These are phyloP conservation scores for Hirtodrosophila cameraria DNA, from an alignment of 2,888 invertebrate genomes.

Conservation along the genomic window DNA sequence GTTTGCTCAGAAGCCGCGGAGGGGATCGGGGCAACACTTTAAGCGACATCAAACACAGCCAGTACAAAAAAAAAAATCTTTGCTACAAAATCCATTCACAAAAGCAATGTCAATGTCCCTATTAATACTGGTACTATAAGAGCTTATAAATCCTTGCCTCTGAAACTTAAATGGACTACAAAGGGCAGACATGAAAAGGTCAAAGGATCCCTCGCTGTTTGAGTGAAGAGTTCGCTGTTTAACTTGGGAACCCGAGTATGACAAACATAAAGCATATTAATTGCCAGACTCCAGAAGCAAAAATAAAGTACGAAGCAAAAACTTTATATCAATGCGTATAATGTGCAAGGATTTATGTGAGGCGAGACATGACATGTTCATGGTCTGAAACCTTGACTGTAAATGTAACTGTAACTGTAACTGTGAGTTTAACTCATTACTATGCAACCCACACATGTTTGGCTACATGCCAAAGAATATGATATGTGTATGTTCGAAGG, in stretches of 20 bases:
- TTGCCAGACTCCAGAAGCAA: slow-evolving; percentile 52
- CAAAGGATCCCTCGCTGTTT: slow-evolving; percentile 29
- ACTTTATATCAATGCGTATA: slow-evolving; percentile 49
- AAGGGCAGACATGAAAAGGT: slow-evolving; percentile 39
- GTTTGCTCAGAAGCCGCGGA: slow-evolving; percentile 27
- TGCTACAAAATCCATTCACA: slow-evolving; percentile 14
- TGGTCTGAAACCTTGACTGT: slow-evolving; percentile 14
- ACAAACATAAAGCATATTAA: slow-evolving; percentile 70
- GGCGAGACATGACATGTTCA: slow-evolving; percentile 38
- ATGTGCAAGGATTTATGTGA: slow-evolving; percentile 40
- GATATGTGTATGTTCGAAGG: slow-evolving; percentile 9
- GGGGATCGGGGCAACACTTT: too few species aligned
- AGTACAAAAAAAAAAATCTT: slow-evolving; percentile 2
- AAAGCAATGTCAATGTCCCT: slow-evolving; percentile 56
- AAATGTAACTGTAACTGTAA: background rate
- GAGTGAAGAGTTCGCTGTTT: slow-evolving; percentile 22
- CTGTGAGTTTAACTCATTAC: slow-evolving; percentile 68
- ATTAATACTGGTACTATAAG: slow-evolving; percentile 11
- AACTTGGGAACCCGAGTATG: slow-evolving; percentile 50
- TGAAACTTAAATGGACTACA: slow-evolving; percentile 27
- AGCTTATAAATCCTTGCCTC: slow-evolving; percentile 23
- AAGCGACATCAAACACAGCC: slow-evolving; percentile 18
- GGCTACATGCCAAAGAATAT: slow-evolving; percentile 10
- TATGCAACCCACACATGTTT: slow-evolving; percentile 67
- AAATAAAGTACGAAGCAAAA: slow-evolving; percentile 15